Conservation (phyloP, 2,113 vertebrate species). For the Pampusana beccarii region DNA sequence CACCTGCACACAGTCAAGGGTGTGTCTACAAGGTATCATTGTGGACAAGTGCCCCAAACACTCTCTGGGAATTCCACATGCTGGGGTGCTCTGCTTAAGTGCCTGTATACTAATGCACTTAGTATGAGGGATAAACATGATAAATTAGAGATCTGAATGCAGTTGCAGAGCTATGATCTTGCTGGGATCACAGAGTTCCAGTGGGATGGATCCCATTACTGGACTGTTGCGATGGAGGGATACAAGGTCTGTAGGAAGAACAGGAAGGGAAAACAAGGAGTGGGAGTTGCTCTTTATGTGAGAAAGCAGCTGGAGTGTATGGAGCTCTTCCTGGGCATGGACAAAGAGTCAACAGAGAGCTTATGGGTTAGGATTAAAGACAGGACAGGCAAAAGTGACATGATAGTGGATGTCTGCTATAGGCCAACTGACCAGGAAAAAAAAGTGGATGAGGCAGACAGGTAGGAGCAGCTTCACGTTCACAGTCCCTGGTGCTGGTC, state of each 20-base stretch:
- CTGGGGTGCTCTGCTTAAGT: neutral
- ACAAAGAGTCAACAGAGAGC: neutral
- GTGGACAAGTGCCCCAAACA: neutral
- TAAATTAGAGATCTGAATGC: neutral
- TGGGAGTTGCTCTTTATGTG: neutral
- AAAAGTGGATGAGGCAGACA: neutral
- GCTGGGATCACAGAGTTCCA: neutral
- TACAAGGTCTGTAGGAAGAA: neutral
- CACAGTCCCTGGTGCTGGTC: neutral
- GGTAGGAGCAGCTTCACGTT: accelerated
- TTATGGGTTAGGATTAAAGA: neutral
- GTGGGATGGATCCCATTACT: neutral
- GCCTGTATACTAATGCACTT: too few relatives aligned
- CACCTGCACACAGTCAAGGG: neutral
- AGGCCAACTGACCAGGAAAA: neutral
- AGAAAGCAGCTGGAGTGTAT: neutral
- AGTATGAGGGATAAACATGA: neutral
- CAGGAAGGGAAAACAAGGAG: neutral
- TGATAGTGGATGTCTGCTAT: neutral
- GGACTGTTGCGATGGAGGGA: neutral
- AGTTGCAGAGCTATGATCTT: neutral
- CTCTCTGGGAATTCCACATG: neutral
- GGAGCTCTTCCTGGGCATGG: neutral
- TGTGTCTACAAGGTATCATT: neutral
- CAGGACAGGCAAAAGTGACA: neutral